Conservation (phyloP, 2,888 invertebrate genomes). For the Rhagophthalmus giganteus region DNA sequence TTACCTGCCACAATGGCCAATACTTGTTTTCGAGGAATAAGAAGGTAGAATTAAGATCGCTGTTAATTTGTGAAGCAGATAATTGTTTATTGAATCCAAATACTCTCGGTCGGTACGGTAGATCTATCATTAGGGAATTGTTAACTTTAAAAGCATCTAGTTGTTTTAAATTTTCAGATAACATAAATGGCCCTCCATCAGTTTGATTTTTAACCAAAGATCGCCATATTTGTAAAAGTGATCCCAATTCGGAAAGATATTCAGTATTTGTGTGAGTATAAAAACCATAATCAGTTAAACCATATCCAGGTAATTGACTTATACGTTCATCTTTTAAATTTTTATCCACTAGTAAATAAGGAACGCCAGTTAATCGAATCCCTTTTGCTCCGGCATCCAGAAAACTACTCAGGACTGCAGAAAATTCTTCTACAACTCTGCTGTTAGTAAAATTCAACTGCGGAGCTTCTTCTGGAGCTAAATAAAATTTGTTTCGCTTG, state of each 20-base stretch:
- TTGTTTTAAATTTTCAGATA: conserved; percentile 46
- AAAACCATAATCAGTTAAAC: conserved; percentile 61
- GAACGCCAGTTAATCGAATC: conserved; percentile 72
- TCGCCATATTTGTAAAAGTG: conserved; percentile 66
- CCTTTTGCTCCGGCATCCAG: conserved; percentile 78
- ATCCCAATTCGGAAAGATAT: conserved; percentile 63
- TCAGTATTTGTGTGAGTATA: conserved; percentile 67
- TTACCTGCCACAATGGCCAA: conserved; percentile 61
- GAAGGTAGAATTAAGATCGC: conserved; percentile 43
- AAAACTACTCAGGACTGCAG: conserved; percentile 70
- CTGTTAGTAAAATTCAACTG: conserved; percentile 81
- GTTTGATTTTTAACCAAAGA: conserved; percentile 63
- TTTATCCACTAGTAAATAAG: conserved; percentile 66
- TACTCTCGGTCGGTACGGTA: conserved; percentile 48
- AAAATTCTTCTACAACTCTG: conserved; percentile 66
- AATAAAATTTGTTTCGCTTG: conserved; percentile 69
- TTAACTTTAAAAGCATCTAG: conserved; percentile 49
- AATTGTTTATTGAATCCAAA: conserved; percentile 41
- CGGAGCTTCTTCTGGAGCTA: conserved; percentile 77
- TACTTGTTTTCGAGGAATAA: conserved; percentile 44
- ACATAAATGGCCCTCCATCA: conserved; percentile 50
- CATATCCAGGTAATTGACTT: conserved; percentile 4
- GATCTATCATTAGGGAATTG: conserved; percentile 49
- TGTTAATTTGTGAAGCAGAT: conserved; percentile 34
- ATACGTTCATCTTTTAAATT: conserved; percentile 58